These are phyloP conservation scores for Coenobita brevimanus DNA, from an alignment of 1,140 invertebrate genomes.

Conservation along the genomic window DNA sequence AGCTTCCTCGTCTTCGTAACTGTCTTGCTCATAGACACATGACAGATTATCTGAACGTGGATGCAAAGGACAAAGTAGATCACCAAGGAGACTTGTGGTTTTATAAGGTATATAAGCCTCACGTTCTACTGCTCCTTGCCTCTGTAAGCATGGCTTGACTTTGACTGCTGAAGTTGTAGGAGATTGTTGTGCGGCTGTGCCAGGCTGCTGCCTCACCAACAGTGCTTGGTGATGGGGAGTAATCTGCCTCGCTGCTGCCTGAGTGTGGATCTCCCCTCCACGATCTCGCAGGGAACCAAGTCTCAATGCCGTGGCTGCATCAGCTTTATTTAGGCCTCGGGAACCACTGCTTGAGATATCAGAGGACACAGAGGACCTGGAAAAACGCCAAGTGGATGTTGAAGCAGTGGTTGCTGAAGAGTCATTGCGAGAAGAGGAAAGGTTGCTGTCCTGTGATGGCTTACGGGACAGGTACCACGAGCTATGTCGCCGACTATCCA, in stretches of 20 bases:
- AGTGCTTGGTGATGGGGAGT: too few species aligned
- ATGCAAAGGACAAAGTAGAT: slow-evolving; percentile 21
- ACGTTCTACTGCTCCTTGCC: slow-evolving; percentile 27
- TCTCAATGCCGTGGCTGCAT: too few species aligned
- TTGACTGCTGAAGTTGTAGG: slow-evolving; percentile 33
- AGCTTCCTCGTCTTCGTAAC: slow-evolving; percentile 19
- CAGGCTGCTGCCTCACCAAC: too few species aligned
- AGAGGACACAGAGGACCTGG: too few species aligned
- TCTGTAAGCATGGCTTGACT: too few species aligned
- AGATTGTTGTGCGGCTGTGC: too few species aligned
- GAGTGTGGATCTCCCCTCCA: slow-evolving; percentile 10
- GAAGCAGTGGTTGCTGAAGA: slow-evolving; percentile 92
- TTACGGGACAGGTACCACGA: slow-evolving; percentile 92
- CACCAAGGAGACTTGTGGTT: not conserved
- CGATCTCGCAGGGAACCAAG: too few species aligned
- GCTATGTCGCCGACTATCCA: slow-evolving; percentile 84
- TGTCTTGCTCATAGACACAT: slow-evolving; percentile 37
- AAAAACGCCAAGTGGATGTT: too few species aligned
- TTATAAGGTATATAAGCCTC: slow-evolving; percentile 39
- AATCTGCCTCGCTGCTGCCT: slow-evolving; percentile 22
- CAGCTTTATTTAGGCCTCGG: too few species aligned
- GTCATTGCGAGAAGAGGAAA: slow-evolving; percentile 86
- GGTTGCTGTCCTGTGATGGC: slow-evolving; percentile 91
- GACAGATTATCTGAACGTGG: slow-evolving; percentile 30
- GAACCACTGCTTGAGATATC: too few species aligned